Evolutionary conservation across 2,888 invertebrate genomes (phyloP).

Genomic region (Aproaerema taeniolella): DNA sequence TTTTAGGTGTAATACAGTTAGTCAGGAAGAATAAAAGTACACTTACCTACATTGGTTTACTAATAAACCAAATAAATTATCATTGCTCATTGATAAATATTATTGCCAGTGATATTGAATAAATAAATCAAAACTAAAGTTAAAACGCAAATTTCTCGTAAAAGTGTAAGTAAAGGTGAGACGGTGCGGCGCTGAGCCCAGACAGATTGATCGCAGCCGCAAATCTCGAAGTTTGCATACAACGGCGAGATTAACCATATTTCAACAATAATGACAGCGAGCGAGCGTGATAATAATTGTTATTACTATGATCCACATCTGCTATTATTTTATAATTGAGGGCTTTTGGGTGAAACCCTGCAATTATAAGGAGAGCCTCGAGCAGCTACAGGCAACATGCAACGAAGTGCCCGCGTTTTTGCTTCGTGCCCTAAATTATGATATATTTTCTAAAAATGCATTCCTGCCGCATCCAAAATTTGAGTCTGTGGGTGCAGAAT

Average conservation of each 20-base stretch:
- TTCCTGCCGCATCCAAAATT: constrained; percentile 36
- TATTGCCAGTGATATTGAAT: too few relatives aligned
- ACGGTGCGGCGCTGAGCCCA: constrained; percentile 4
- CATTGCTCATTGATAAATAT: too few relatives aligned
- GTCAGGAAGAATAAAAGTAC: too few relatives aligned
- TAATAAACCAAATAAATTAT: too few relatives aligned
- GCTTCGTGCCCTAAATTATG: constrained; percentile 61
- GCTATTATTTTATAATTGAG: constrained; percentile 78
- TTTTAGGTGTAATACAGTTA: too few relatives aligned
- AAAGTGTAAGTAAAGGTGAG: not conserved
- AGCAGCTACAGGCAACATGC: constrained; percentile 63
- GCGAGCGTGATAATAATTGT: constrained; percentile 77
- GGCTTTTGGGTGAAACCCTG: constrained; percentile 75
- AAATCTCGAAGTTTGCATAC: constrained; percentile 66
- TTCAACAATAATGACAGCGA: constrained; percentile 70
- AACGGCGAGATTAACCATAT: constrained; percentile 58
- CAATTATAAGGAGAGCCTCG: constrained; percentile 74
- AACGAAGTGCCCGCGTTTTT: constrained; percentile 64
- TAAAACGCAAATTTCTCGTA: not conserved
- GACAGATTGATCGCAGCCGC: constrained; percentile 26
- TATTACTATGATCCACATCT: constrained; percentile 77
- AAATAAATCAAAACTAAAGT: too few relatives aligned
- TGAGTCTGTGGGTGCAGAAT: too few relatives aligned
- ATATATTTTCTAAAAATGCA: constrained; percentile 52
- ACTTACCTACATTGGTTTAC: too few relatives aligned